phyloP scores from a whole-genome alignment of 1,140 invertebrate species.

The Drosophila aff. region DNA sequence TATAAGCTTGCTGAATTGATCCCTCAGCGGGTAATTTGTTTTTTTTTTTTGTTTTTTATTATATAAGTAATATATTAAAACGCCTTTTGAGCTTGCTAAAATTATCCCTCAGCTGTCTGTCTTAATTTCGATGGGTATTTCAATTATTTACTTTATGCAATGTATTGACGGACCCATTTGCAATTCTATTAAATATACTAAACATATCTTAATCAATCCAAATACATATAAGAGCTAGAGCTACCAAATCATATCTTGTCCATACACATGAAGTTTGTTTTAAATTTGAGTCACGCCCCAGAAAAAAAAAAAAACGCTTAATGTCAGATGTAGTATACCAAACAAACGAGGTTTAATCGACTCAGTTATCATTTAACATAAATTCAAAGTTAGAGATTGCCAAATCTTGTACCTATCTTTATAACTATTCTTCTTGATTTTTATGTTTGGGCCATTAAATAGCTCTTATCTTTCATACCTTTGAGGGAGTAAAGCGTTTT shows the following conservation, averaged over 20 bases:
- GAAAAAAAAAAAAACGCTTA: background rate
- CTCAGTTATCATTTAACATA: conserved; percentile 3
- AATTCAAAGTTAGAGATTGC: background rate
- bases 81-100: background rate
- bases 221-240: too few species aligned
- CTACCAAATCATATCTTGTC: too few species aligned
- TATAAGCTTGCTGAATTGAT: background rate
- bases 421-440: background rate
- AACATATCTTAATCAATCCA: background rate
- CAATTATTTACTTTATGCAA: background rate
- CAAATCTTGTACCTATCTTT: background rate
- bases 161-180: background rate
- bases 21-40: background rate
- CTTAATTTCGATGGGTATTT: background rate
- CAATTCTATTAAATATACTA: background rate
- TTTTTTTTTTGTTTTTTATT: background rate
- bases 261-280: background rate
- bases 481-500: background rate
- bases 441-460: background rate
- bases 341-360: background rate
- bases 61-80: background rate
- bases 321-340: background rate
- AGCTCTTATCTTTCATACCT: background rate
- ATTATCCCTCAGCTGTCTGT: too few species aligned
- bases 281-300: background rate